A percentile compares a stretch with the other conserved stretches of the same genome.
These are phyloP conservation scores for Craniophora ligustri DNA, from an alignment of 2,888 invertebrate genomes.

Conservation along the genomic window DNA sequence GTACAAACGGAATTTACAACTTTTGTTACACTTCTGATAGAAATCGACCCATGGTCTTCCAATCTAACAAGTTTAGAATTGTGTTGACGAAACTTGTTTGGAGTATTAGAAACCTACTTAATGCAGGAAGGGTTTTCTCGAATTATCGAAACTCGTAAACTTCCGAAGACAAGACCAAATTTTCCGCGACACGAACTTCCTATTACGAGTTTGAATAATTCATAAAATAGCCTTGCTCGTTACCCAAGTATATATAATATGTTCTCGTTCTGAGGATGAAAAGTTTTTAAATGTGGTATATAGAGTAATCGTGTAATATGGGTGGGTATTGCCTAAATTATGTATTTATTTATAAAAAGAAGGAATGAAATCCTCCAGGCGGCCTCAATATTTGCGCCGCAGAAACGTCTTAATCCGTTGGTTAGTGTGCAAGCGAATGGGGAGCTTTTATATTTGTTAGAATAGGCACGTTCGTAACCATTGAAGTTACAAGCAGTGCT, in stretches of 20 bases:
- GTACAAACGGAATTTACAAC: slow-evolving; percentile 15
- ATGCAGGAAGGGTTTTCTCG: slow-evolving; percentile 49
- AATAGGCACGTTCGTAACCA: slow-evolving; percentile 43
- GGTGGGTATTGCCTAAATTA: too few species aligned
- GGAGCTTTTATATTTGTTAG: slow-evolving; percentile 37
- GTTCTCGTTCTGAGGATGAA: slow-evolving; percentile 42
- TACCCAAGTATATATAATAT: slow-evolving; percentile 47
- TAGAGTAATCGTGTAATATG: slow-evolving; percentile 19
- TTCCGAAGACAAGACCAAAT: slow-evolving; percentile 62
- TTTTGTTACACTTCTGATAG: slow-evolving; percentile 30
- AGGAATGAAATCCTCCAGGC: slow-evolving; percentile 30
- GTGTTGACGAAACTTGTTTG: slow-evolving; percentile 47
- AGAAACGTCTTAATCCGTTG: slow-evolving; percentile 59
- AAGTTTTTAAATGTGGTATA: slow-evolving; percentile 35
- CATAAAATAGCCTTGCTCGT: slow-evolving; percentile 59
- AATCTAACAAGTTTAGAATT: slow-evolving; percentile 38
- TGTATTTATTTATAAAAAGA: slow-evolving; percentile 8
- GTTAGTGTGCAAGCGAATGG: slow-evolving; percentile 51
- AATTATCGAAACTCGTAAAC: slow-evolving; percentile 60
- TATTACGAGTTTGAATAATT: slow-evolving; percentile 73
- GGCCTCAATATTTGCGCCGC: slow-evolving; percentile 36
- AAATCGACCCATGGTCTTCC: slow-evolving; percentile 16
- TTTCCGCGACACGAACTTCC: slow-evolving; percentile 69
- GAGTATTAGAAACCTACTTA: slow-evolving; percentile 42
- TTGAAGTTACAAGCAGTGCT: slow-evolving; percentile 51